A percentile compares a stretch with the other conserved stretches of the same genome.
These are phyloP conservation scores for Dasysyrphus albostriatus DNA, from an alignment of 2,888 invertebrate species.

Conservation along the genomic window DNA sequence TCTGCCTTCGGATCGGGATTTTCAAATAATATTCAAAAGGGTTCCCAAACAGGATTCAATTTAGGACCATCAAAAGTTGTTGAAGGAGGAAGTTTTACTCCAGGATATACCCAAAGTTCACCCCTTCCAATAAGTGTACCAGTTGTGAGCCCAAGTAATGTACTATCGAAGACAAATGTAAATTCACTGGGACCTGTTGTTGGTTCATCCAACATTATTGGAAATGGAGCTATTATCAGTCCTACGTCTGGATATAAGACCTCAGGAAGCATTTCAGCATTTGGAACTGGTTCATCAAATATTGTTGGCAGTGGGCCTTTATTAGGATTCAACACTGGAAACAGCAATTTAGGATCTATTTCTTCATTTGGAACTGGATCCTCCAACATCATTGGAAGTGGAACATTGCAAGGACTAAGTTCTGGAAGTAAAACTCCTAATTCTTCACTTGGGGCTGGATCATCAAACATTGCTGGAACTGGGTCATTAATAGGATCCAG, in stretches of 20 bases:
- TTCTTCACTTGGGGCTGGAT: background rate
- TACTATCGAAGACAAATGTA: background rate
- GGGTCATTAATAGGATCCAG: too few relatives aligned
- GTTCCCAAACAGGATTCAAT: background rate
- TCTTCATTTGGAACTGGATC: background rate
- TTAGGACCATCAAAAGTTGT: background rate
- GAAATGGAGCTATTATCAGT: too few relatives aligned
- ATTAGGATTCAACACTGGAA: too few relatives aligned
- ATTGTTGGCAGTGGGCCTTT: background rate
- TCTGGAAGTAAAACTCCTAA: background rate
- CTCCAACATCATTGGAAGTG: background rate
- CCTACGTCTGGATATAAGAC: too few relatives aligned
- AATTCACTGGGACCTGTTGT: background rate
- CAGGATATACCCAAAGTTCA: background rate
- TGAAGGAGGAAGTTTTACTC: background rate
- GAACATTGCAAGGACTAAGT: too few relatives aligned
- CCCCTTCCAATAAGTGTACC: background rate
- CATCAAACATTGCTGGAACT: background rate
- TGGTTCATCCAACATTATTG: too few relatives aligned
- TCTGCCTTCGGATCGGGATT: background rate
- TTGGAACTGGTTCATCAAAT: background rate
- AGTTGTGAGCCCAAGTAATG: background rate
- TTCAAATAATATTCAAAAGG: background rate
- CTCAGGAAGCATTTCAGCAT: too few relatives aligned
- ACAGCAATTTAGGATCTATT: background rate